A percentile compares a stretch with the other conserved stretches of the same genome.
phyloP scores from a whole-genome alignment of 2,888 invertebrate species.

The Apodemia duryi region DNA sequence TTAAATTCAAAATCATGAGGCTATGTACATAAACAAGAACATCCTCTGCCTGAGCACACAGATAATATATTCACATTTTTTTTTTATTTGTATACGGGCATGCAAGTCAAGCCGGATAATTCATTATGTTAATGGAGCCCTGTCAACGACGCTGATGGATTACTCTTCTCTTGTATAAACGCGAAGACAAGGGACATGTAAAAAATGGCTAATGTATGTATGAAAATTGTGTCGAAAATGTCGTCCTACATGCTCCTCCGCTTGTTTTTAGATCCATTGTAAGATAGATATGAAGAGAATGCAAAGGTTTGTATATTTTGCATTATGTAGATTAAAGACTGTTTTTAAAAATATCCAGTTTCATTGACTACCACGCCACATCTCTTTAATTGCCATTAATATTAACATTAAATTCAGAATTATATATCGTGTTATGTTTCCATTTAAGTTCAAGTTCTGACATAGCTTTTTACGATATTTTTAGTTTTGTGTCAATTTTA shows the following conservation, averaged over 20 bases:
- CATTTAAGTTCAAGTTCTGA: too few relatives aligned
- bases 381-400: too few relatives aligned
- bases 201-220: conserved; percentile 28
- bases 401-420: too few relatives aligned
- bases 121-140: conserved; percentile 74
- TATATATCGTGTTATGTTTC: too few relatives aligned
- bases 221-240: conserved; percentile 19
- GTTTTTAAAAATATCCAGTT: not conserved
- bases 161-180: conserved; percentile 41
- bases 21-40: not conserved
- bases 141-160: conserved; percentile 72
- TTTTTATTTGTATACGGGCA: conserved; percentile 30
- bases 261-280: conserved; percentile 1
- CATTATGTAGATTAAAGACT: not conserved
- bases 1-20: not conserved
- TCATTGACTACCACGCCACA: too few relatives aligned
- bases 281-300: not conserved
- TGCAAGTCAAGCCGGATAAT: conserved; percentile 49
- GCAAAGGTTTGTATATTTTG: not conserved
- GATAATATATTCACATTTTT: conserved; percentile 16
- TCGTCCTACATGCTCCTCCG: conserved; percentile 8
- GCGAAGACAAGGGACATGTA: conserved; percentile 32
- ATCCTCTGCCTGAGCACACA: conserved; percentile 2
- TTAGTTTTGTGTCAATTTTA: too few relatives aligned
- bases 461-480: too few relatives aligned